A percentile compares a stretch with the other conserved stretches of the same genome.
Evolutionary conservation across 2,888 invertebrate species (phyloP).

Genomic region (Lasiommata megera): DNA sequence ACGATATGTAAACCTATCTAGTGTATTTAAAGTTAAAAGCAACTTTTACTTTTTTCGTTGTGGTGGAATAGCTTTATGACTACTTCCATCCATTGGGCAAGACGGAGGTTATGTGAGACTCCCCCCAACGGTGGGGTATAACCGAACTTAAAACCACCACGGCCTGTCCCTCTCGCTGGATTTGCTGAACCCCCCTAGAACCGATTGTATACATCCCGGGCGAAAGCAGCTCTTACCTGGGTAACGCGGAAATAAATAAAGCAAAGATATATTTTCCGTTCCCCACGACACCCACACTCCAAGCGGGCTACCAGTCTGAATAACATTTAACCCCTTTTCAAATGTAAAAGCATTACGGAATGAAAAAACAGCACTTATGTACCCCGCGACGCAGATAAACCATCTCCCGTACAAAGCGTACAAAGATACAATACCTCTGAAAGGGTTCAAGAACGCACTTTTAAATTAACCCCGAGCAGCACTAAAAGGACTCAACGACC

Average conservation of each 20-base stretch:
- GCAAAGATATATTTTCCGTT: conserved; percentile 46
- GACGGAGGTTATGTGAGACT: too few relatives aligned
- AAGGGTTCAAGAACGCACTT: conserved; percentile 82
- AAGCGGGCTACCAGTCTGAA: conserved; percentile 75
- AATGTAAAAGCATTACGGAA: conserved; percentile 82
- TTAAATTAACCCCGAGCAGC: conserved; percentile 72
- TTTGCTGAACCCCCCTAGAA: too few relatives aligned
- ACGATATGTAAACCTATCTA: too few relatives aligned
- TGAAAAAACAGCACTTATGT: conserved; percentile 82
- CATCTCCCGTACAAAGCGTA: conserved; percentile 80
- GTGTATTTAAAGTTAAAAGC: too few relatives aligned
- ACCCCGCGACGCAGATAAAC: conserved; percentile 80
- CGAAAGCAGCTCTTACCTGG: not conserved
- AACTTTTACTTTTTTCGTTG: too few relatives aligned
- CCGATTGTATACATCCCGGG: too few relatives aligned
- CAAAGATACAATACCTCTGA: conserved; percentile 82
- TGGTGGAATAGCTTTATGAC: too few relatives aligned
- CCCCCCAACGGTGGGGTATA: too few relatives aligned
- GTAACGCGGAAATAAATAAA: conserved; percentile 15
- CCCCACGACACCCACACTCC: conserved; percentile 74
- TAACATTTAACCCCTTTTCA: conserved; percentile 80
- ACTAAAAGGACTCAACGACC: conserved; percentile 52
- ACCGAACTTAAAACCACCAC: too few relatives aligned
- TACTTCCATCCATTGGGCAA: too few relatives aligned
- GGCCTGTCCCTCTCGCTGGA: too few relatives aligned